Percentiles rank a stretch among this genome's conserved stretches.
Conservation (phyloP, 1,140 invertebrate genomes). For the Pseudomyrmex gracilis region DNA sequence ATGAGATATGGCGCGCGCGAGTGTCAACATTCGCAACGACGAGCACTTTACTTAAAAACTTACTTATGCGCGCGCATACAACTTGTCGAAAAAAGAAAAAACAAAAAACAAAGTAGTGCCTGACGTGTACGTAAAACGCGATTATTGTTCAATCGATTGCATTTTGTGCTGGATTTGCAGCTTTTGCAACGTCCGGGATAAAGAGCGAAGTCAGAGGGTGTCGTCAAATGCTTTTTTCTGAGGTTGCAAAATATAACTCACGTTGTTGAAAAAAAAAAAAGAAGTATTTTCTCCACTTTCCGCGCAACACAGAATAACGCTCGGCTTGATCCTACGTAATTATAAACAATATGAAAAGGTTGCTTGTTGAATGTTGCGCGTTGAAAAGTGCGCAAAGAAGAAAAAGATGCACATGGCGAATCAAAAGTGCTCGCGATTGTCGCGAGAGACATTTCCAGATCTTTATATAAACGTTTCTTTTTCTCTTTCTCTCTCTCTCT, state of each 20-base stretch:
- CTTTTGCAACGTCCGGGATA: not conserved
- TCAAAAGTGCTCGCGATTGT: constrained; percentile 20
- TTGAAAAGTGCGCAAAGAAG: not conserved
- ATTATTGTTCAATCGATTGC: constrained; percentile 21
- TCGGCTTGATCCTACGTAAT: constrained; percentile 39
- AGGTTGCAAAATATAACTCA: constrained; percentile 34
- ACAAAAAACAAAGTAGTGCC: too few relatives aligned
- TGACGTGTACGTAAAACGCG: too few relatives aligned
- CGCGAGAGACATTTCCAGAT: not conserved
- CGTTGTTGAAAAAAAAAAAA: not conserved
- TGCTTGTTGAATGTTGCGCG: constrained; percentile 23
- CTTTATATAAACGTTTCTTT: not conserved
- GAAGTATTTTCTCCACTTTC: constrained; percentile 17
- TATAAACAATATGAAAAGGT: constrained; percentile 23
- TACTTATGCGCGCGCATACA: not conserved
- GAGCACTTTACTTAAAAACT: not conserved
- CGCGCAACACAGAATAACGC: constrained; percentile 16
- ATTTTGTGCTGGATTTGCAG: too few relatives aligned
- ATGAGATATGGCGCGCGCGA: too few relatives aligned
- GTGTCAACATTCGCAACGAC: not conserved
- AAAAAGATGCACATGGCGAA: constrained; percentile 26
- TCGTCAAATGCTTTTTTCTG: constrained; percentile 36
- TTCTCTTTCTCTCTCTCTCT: too few relatives aligned
- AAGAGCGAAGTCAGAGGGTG: constrained; percentile 8
- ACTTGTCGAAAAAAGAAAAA: not conserved